phyloP scores from a whole-genome alignment of 2,888 invertebrate species.

The Eremobia ochroleuca region DNA sequence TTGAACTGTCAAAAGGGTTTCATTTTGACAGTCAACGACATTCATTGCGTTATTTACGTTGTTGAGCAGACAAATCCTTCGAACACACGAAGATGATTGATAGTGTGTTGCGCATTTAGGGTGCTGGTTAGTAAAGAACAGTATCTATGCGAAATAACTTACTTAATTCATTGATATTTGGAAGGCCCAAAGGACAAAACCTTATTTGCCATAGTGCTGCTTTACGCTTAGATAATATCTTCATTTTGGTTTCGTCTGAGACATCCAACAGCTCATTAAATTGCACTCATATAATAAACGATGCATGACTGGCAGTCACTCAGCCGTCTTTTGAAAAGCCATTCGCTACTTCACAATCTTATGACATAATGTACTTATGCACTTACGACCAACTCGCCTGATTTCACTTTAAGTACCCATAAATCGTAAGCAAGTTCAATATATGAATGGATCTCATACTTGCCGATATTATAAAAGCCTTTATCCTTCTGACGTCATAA shows the following conservation, averaged over 20 bases:
- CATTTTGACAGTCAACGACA: too few species aligned
- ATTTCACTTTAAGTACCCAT: conserved; percentile 12
- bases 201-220: not conserved
- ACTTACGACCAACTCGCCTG: conserved; percentile 9
- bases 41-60: not conserved
- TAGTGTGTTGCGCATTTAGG: not conserved
- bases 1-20: not conserved
- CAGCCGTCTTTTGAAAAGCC: conserved; percentile 22
- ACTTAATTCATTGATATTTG: not conserved
- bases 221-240: not conserved
- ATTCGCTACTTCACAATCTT: not conserved
- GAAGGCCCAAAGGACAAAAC: not conserved
- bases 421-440: conserved; percentile 5
- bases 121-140: not conserved
- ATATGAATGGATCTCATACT: not conserved
- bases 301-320: not conserved
- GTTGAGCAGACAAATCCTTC: too few species aligned
- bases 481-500: not conserved
- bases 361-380: not conserved
- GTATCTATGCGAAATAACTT: not conserved
- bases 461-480: conserved; percentile 11
- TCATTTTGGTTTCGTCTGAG: not conserved
- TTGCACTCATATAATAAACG: conserved; percentile 7
- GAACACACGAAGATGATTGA: too few species aligned
- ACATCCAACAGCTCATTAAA: not conserved